Evolutionary conservation across 2,888 invertebrate genomes (phyloP).

Genomic region (Dasysyrphus albostriatus): DNA sequence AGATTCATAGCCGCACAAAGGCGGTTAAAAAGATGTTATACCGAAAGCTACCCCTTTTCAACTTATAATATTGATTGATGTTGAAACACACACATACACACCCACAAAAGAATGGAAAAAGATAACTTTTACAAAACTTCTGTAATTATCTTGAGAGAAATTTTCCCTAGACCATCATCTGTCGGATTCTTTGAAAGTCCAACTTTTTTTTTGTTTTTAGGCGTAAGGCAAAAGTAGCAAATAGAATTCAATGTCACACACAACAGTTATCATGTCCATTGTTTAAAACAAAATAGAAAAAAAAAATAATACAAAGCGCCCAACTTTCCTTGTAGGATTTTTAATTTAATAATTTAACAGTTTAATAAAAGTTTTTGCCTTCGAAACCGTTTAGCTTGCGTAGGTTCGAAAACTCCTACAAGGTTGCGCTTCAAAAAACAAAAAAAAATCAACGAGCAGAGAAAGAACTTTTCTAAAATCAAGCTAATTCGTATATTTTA

Average conservation of each 20-base stretch:
- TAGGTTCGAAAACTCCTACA: conserved; percentile 11
- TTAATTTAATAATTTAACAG: conserved; percentile 57
- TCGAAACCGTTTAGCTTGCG: not conserved
- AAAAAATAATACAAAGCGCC: not conserved
- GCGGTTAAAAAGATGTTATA: not conserved
- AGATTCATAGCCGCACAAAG: not conserved
- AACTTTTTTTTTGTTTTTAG: conserved; percentile 19
- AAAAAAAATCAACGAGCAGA: conserved; percentile 12
- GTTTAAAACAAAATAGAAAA: not conserved
- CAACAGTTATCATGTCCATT: conserved; percentile 31
- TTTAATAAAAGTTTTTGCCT: conserved; percentile 9
- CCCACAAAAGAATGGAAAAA: too few species aligned
- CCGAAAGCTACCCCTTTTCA: not conserved
- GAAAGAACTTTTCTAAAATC: conserved; percentile 6
- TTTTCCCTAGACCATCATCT: conserved; percentile 43
- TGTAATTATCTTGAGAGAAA: conserved; percentile 62
- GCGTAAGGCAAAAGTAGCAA: conserved; percentile 12
- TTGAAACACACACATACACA: not conserved
- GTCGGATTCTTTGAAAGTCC: conserved; percentile 3
- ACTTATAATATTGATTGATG: conserved; percentile 8
- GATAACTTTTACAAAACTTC: conserved; percentile 29
- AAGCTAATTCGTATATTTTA: not conserved
- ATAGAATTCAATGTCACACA: conserved; percentile 32
- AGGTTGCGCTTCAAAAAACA: conserved; percentile 4
- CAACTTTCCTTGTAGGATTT: not conserved